phyloP scores from a whole-genome alignment of 2,888 invertebrate genomes.

The Zhuqinia jingwanae region DNA sequence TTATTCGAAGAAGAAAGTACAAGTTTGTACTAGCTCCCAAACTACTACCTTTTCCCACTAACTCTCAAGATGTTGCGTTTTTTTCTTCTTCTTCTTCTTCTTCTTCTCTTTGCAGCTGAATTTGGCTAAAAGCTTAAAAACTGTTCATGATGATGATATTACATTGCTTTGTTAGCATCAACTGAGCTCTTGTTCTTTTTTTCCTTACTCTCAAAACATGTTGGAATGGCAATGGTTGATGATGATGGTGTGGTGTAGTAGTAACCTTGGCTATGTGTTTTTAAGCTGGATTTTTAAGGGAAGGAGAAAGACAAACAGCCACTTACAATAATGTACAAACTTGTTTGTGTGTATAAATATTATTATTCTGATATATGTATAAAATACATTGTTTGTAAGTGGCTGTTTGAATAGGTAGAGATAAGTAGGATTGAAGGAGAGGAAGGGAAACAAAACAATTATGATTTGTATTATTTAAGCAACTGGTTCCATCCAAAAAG shows the following conservation, averaged over 20 bases:
- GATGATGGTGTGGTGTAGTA: too few relatives aligned
- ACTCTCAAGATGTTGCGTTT: slow-evolving; percentile 46
- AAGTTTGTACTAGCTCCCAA: background rate
- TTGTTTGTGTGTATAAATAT: too few relatives aligned
- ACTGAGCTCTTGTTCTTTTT: slow-evolving; percentile 48
- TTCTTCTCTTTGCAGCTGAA: too few relatives aligned
- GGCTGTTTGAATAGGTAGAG: background rate
- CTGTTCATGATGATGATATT: slow-evolving; percentile 56
- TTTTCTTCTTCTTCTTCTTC: too few relatives aligned
- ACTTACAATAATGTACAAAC: too few relatives aligned
- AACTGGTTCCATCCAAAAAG: slow-evolving; percentile 58
- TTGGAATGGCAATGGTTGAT: slow-evolving; percentile 9
- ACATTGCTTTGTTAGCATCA: slow-evolving; percentile 52
- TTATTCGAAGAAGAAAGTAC: slow-evolving; percentile 30
- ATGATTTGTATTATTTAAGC: slow-evolving; percentile 68
- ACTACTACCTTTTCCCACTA: slow-evolving; percentile 12
- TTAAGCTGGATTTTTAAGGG: too few relatives aligned
- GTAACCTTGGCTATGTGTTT: too few relatives aligned
- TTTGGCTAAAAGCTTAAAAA: slow-evolving; percentile 61
- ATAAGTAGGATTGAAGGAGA: background rate
- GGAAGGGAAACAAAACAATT: slow-evolving; percentile 61
- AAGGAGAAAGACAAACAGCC: too few relatives aligned
- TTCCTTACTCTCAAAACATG: background rate
- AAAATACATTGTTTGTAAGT: background rate
- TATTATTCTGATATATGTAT: too few relatives aligned